Conservation (phyloP, 2,113 vertebrate genomes). For the Eleginops maclovinus region DNA sequence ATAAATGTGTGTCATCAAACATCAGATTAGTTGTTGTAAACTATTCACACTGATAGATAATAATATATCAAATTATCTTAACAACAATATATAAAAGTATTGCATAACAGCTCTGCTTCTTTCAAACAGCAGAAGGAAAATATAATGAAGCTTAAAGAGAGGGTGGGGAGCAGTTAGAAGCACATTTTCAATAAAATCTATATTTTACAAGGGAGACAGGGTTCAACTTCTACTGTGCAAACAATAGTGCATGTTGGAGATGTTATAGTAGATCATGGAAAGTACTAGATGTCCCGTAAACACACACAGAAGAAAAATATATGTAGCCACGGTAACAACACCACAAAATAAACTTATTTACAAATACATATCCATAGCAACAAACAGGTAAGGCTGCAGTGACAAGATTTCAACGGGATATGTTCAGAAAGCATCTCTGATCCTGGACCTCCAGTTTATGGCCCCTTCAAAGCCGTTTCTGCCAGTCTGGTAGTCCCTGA, state of each 20-base stretch:
- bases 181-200: constrained; percentile 33
- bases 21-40: not conserved
- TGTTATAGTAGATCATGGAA: not conserved
- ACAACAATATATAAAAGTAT: not conserved
- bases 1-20: not conserved
- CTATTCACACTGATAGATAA: not conserved
- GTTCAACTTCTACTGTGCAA: not conserved
- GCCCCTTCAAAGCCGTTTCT: constrained; percentile 87
- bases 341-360: not conserved
- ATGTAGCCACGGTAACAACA: not conserved
- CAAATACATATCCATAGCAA: not conserved
- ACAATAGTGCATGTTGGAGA: not conserved
- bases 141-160: constrained; percentile 30
- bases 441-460: constrained; percentile 84
- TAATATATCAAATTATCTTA: not conserved
- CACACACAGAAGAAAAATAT: not conserved
- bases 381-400: not conserved
- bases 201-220: constrained; percentile 19
- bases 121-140: constrained; percentile 18
- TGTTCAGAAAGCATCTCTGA: constrained; percentile 59
- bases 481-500: constrained; percentile 78
- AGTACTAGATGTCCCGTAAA: not conserved
- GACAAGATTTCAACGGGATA: not conserved
- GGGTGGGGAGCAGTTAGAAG: constrained; percentile 11
- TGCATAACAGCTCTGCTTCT: not conserved